phyloP scores from a whole-genome alignment of 2,888 invertebrate species.

The Lochmaea capreae region DNA sequence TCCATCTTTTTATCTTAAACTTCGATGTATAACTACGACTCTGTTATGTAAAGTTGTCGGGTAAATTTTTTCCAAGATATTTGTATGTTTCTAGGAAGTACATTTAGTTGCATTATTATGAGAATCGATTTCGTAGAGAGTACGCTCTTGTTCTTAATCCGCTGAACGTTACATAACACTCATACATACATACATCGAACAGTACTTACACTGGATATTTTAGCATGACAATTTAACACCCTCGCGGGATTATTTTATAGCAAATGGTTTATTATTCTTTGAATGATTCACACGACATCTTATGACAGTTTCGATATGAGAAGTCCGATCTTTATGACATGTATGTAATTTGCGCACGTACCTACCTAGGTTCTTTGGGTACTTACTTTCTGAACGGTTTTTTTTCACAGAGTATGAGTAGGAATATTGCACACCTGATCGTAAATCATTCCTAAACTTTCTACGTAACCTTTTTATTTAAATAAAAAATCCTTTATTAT shows the following conservation, averaged over 20 bases:
- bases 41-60: background rate
- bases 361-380: conserved; percentile 8
- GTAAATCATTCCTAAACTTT: conserved; percentile 11
- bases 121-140: background rate
- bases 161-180: background rate
- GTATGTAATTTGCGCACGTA: conserved; percentile 14
- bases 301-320: conserved; percentile 29
- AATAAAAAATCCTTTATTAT: background rate
- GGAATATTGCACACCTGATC: background rate
- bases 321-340: conserved; percentile 24
- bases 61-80: background rate
- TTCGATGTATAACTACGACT: too few species aligned
- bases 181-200: background rate
- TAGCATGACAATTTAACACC: conserved; percentile 22
- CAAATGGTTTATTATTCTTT: conserved; percentile 25
- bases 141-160: conserved; percentile 8
- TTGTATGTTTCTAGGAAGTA: background rate
- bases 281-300: conserved; percentile 30
- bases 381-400: conserved; percentile 12
- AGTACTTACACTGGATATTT: background rate
- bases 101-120: background rate
- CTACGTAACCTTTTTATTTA: background rate
- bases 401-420: background rate
- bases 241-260: conserved; percentile 24
- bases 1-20: too few species aligned